Evolutionary conservation across 2,113 vertebrate genomes (phyloP).

Genomic region (Pterocles burchelli): DNA sequence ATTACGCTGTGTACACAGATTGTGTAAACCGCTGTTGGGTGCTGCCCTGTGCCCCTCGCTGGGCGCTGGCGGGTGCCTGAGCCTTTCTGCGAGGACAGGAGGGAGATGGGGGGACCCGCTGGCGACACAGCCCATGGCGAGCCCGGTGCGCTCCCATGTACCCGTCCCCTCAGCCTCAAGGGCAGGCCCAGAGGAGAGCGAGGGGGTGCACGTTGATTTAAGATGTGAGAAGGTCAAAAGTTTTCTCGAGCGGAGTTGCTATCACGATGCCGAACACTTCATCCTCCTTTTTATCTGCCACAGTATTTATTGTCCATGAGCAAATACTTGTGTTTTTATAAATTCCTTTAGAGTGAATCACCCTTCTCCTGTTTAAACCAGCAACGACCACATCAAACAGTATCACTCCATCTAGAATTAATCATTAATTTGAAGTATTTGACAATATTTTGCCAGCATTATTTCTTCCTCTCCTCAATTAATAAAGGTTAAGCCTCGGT

Average conservation of each 20-base stretch:
- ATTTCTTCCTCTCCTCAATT: slow-evolving; percentile 47
- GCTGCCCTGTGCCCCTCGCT: background rate
- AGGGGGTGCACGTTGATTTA: slow-evolving; percentile 14
- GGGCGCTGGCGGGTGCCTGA: rapidly evolving
- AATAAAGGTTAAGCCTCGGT: slow-evolving; percentile 54
- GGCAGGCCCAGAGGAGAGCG: background rate
- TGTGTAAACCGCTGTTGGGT: slow-evolving; percentile 21
- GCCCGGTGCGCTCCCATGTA: background rate
- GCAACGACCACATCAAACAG: slow-evolving; percentile 75
- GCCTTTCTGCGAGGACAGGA: background rate
- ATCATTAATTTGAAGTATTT: slow-evolving; percentile 77
- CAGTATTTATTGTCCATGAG: slow-evolving; percentile 74
- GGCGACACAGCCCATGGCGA: rapidly evolving
- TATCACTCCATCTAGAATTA: slow-evolving; percentile 71
- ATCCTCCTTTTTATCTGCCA: slow-evolving; percentile 63
- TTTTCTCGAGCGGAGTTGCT: slow-evolving; percentile 43
- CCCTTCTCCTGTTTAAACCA: slow-evolving; percentile 73
- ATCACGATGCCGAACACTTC: slow-evolving; percentile 47
- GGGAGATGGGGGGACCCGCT: background rate
- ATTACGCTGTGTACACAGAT: slow-evolving; percentile 32
- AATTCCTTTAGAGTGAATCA: slow-evolving; percentile 76
- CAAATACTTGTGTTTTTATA: slow-evolving; percentile 79
- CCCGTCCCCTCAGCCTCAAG: background rate
- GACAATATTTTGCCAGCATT: slow-evolving; percentile 51
- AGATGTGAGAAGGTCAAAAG: slow-evolving; percentile 70